Evolutionary conservation across 2,888 invertebrate genomes (phyloP).

Genomic region (Anaspis maculata): DNA sequence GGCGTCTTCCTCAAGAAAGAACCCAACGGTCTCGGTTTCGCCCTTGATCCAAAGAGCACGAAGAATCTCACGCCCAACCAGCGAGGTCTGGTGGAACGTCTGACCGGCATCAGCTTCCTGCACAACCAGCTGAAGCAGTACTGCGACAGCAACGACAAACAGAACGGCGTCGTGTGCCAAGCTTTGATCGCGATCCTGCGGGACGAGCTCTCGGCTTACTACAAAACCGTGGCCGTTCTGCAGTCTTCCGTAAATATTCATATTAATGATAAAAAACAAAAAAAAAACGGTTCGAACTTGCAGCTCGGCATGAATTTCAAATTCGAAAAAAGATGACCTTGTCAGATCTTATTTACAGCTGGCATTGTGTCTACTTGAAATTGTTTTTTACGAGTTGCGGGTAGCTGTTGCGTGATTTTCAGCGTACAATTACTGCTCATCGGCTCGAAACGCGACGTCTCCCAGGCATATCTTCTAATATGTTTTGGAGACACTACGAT

Average conservation of each 20-base stretch:
- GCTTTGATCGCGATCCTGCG: slow-evolving; percentile 79
- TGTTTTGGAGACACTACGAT: no score
- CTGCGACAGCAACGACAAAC: slow-evolving; percentile 62
- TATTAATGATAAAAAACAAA: no score
- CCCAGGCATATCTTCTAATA: no score
- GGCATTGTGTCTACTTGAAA: no score
- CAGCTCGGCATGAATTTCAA: no score
- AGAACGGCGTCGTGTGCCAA: slow-evolving; percentile 68
- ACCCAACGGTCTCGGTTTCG: slow-evolving; percentile 51
- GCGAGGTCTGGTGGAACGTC: slow-evolving; percentile 57
- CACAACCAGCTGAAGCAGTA: slow-evolving; percentile 76
- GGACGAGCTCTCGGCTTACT: slow-evolving; percentile 80
- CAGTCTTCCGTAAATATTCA: slow-evolving; percentile 65
- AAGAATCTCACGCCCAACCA: slow-evolving; percentile 48
- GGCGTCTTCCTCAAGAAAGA: slow-evolving; percentile 65
- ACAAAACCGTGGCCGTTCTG: slow-evolving; percentile 76
- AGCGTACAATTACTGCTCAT: no score
- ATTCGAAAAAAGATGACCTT: no score
- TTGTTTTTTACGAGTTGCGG: slow-evolving; percentile 17
- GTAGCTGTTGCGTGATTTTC: no score
- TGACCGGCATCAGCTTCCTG: slow-evolving; percentile 73
- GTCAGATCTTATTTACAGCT: no score
- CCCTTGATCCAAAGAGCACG: slow-evolving; percentile 49
- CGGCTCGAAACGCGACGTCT: no score
- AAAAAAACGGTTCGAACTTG: no score